These are phyloP conservation scores for Phoxinus phoxinus DNA, from an alignment of 2,113 vertebrate species.

Conservation along the genomic window DNA sequence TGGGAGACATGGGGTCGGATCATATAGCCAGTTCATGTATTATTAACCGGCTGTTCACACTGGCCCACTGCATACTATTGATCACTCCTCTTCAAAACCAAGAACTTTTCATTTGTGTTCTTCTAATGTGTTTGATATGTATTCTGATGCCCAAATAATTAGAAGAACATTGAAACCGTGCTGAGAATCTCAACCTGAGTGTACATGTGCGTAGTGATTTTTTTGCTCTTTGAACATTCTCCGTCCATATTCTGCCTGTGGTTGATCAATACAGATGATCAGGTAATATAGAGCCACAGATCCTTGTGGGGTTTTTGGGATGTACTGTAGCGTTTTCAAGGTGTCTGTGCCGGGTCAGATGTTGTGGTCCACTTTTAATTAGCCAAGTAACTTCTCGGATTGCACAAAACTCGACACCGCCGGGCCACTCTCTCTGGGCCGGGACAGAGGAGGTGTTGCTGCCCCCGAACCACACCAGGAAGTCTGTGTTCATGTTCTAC, in stretches of 20 bases:
- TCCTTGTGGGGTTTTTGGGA: conserved; percentile 13
- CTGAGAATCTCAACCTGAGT: too few species aligned
- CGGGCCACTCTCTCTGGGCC: conserved; percentile 26
- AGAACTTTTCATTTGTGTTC: neutral
- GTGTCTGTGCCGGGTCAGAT: conserved; percentile 17
- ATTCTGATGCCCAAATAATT: neutral
- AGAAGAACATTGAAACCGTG: neutral
- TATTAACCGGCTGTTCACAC: conserved; percentile 29
- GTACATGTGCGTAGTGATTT: neutral
- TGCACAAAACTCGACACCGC: conserved; percentile 28
- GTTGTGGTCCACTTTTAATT: conserved; percentile 42
- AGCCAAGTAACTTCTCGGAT: conserved; percentile 37
- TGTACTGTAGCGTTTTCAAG: neutral
- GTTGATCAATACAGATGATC: conserved; percentile 31
- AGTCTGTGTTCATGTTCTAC: conserved; percentile 16
- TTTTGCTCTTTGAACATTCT: neutral
- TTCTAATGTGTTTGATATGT: neutral
- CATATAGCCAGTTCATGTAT: conserved; percentile 39
- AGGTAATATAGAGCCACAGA: neutral
- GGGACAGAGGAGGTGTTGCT: neutral
- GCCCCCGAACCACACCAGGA: neutral
- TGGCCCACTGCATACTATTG: conserved; percentile 29
- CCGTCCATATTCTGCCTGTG: conserved; percentile 3
- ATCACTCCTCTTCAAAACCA: conserved; percentile 22
- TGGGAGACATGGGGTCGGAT: conserved; percentile 12